A percentile compares a stretch with the other conserved stretches of the same genome.
phyloP scores from a whole-genome alignment of 2,797 vertebrate genomes.

The Adelosebastes latens region DNA sequence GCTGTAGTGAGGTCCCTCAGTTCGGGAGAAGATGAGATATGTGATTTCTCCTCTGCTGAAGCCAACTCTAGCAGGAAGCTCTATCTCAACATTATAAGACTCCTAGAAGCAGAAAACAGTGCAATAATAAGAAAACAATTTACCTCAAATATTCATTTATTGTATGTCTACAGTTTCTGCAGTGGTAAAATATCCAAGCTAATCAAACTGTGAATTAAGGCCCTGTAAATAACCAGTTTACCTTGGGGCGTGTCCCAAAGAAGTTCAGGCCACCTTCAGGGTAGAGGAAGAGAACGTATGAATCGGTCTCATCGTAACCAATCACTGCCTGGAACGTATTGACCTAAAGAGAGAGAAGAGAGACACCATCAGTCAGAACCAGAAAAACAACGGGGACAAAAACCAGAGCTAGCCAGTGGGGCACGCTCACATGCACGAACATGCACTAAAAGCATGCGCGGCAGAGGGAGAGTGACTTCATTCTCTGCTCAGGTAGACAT shows the following conservation, averaged over 20 bases:
- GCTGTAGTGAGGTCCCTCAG: conserved; percentile 88
- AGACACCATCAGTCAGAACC: not conserved
- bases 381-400: not conserved
- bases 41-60: conserved; percentile 92
- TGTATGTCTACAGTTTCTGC: not conserved
- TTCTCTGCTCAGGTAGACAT: no score
- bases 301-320: conserved; percentile 87
- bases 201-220: not conserved
- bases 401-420: not conserved
- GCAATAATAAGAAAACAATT: not conserved
- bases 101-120: conserved; percentile 66
- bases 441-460: no score
- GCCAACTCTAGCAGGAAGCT: conserved; percentile 92
- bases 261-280: conserved; percentile 91
- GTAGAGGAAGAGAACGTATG: conserved; percentile 93
- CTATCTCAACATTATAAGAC: conserved; percentile 92
- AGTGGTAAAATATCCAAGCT: not conserved
- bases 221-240: conserved; percentile 15
- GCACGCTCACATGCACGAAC: no score
- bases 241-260: conserved; percentile 91
- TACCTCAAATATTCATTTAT: not conserved
- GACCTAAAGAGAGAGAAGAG: conserved; percentile 74
- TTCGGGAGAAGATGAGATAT: conserved; percentile 77
- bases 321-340: conserved; percentile 97
- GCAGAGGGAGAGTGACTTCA: no score